Conservation (phyloP, 2,797 vertebrate species). For the Microchirus variegatus region DNA sequence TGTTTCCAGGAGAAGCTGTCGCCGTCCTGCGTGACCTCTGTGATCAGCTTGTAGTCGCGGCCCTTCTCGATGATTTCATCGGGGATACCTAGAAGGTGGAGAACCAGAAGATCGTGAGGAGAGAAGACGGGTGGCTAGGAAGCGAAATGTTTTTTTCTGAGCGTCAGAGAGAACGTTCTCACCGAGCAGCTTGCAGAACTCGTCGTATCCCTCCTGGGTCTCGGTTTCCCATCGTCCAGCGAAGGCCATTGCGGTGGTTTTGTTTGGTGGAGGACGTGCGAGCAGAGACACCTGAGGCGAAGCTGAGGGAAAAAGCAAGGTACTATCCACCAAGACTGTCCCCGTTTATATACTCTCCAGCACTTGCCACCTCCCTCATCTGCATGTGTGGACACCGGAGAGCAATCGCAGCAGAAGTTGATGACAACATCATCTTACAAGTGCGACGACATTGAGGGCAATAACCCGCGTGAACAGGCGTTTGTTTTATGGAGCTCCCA, state of each 20-base stretch:
- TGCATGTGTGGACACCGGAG: slow-evolving; percentile 64
- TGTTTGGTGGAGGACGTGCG: slow-evolving; percentile 37
- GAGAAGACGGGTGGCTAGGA: background rate
- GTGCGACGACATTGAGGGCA: slow-evolving; percentile 41
- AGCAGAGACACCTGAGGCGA: slow-evolving; percentile 54
- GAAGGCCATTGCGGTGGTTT: slow-evolving; percentile 85
- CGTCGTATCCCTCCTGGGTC: slow-evolving; percentile 90
- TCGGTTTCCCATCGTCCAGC: slow-evolving; percentile 90
- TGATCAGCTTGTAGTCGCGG: slow-evolving; percentile 87
- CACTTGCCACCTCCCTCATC: slow-evolving; percentile 49
- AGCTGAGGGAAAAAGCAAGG: slow-evolving; percentile 58
- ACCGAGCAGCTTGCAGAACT: slow-evolving; percentile 90
- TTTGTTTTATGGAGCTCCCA: slow-evolving; percentile 59
- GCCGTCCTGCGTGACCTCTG: slow-evolving; percentile 87
- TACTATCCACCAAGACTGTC: slow-evolving; percentile 36
- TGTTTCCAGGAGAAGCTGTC: slow-evolving; percentile 85
- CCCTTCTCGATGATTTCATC: slow-evolving; percentile 84
- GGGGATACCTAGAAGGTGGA: slow-evolving; percentile 81
- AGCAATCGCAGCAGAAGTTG: slow-evolving; percentile 49
- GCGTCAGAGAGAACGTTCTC: slow-evolving; percentile 54
- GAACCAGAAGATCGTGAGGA: background rate
- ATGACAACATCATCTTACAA: slow-evolving; percentile 48
- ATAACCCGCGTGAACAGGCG: slow-evolving; percentile 53
- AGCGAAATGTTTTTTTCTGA: background rate
- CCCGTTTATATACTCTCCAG: slow-evolving; percentile 69